Base-by-base conservation (phyloP, 2,888 invertebrate species). In the Torymus auratus region DNA sequence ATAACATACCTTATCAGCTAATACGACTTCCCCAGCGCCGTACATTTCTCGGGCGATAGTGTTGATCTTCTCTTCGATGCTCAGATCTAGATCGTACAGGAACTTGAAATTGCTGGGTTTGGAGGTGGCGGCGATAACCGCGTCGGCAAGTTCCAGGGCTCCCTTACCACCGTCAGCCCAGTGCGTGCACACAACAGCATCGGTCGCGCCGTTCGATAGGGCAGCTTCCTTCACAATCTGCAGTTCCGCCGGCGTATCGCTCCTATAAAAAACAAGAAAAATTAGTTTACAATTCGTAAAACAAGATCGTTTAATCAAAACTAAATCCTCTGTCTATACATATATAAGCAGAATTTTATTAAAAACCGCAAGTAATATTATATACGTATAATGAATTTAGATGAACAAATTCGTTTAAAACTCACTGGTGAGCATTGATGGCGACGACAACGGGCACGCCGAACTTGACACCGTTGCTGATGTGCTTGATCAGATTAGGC, bases 391-490 rank as follows among this genome's bases (percentile, higher is more conserved):
- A 7, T 5, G 5, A 41, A 41, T 41, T 41, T 7, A 41, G 41
- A 41, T 41, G 20, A 20, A 20, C 20, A 20, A 1, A 41, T 41
- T 41, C 7, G 7, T 41, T 41, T 41, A 7, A 1, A 41, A 92
- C 94, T 92, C 91, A 97, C 96, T 93, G 92, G 89, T 98, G 97
- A 81, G 93, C 93, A 91, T 99, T 99, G 84, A 99, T 93, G 12
- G 98, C 98, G 0, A 99, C 97, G 3, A 99, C 95, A 7, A 99
- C 98, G 0, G 99, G 98, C 13, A 99, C 93, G 50, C 97, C 97
- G 91, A 95, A 98, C 88, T 96, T 95, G 78, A 92, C 93, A 0
- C 96, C 98, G 91, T 99, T 99, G 88, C 95, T 94, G 82, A 99
- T 98, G 91, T 99, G 99, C 88, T 98, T 98, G 84, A 94, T 92